These are phyloP conservation scores for Microctonus hyperodae DNA, from an alignment of 2,888 invertebrate genomes.

Conservation along the genomic window DNA sequence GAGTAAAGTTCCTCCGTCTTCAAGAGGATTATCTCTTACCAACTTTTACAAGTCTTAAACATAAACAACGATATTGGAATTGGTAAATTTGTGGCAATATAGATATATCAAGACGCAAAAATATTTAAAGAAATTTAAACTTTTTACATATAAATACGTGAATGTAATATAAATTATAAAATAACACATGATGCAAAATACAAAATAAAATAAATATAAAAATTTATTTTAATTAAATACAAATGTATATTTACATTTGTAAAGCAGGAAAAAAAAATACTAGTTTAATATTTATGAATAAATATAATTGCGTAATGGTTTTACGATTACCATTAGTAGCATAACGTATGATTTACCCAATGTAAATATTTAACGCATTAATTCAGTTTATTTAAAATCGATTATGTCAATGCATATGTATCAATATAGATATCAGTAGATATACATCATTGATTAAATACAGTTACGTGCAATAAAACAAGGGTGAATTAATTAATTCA, in stretches of 20 bases:
- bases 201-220: no score
- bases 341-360: background rate
- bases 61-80: background rate
- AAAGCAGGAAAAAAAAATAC: no score
- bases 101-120: background rate
- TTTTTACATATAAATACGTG: background rate
- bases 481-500: background rate
- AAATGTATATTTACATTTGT: no score
- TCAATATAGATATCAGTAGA: background rate
- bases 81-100: background rate
- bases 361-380: background rate
- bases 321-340: background rate
- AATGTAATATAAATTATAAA: background rate
- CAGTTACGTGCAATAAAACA: background rate
- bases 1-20: conserved; percentile 10
- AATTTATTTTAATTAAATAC: no score
- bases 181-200: conserved; percentile 1
- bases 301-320: background rate
- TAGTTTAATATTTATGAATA: background rate
- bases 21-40: conserved; percentile 19
- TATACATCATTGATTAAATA: background rate
- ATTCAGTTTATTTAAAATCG: background rate
- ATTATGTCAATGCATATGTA: background rate
- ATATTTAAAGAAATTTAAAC: background rate
- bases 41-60: background rate